These are phyloP conservation scores for Muscicapa striata DNA, from an alignment of 2,797 vertebrate species.

Conservation along the genomic window DNA sequence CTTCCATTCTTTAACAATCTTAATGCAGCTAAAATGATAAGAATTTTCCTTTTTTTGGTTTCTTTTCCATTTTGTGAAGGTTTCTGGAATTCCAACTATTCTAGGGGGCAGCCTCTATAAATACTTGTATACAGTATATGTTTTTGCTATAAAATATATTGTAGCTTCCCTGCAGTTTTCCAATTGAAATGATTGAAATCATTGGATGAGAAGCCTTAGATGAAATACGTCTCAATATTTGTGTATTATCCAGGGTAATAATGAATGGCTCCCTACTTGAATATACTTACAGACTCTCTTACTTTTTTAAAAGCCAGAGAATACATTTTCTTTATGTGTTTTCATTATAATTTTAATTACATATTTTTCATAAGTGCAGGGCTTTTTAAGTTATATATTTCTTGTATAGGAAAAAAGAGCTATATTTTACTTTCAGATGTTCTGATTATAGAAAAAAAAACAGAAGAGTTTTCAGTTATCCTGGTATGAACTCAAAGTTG, in stretches of 20 bases:
- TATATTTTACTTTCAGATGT: conserved; percentile 15
- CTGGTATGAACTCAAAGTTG: background rate
- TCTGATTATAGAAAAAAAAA: conserved; percentile 16
- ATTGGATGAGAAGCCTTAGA: background rate
- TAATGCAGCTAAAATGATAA: background rate
- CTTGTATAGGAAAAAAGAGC: background rate
- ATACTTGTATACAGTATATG: background rate
- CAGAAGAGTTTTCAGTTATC: background rate
- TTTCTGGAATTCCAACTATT: background rate
- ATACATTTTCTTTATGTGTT: conserved; percentile 11
- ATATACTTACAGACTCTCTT: background rate
- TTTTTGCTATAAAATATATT: background rate
- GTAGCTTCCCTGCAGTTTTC: background rate
- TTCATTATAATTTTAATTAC: conserved; percentile 34
- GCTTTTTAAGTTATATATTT: background rate
- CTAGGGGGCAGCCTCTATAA: background rate
- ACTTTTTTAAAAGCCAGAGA: background rate
- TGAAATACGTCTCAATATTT: background rate
- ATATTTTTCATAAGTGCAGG: background rate
- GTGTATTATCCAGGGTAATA: conserved; percentile 11
- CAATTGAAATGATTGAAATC: background rate
- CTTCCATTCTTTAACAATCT: background rate
- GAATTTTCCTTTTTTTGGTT: background rate
- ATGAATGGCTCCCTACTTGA: background rate
- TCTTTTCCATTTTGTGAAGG: background rate